phyloP scores from a whole-genome alignment of 2,888 invertebrate species.

The Pristionchus exspectatus region DNA sequence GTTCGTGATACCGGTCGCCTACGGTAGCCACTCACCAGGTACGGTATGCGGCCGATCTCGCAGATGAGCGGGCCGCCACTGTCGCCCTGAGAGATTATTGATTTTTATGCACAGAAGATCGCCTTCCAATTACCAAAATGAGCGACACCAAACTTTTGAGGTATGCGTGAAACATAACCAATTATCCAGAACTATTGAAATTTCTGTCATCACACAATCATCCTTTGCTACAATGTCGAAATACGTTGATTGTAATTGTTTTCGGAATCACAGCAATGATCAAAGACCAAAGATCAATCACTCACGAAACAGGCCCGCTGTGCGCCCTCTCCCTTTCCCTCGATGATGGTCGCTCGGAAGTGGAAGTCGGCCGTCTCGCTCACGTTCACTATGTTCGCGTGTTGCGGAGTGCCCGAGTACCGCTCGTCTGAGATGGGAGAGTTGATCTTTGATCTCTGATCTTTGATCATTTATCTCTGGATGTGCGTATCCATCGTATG shows the following conservation, averaged over 20 bases:
- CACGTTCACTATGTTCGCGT: conserved; percentile 49
- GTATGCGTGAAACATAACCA: not conserved
- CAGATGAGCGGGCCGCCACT: conserved; percentile 55
- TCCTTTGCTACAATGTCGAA: too few relatives aligned
- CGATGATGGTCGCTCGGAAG: conserved; percentile 30
- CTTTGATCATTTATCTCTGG: not conserved
- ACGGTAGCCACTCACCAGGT: conserved; percentile 37
- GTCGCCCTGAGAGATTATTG: conserved; percentile 45
- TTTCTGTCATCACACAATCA: too few relatives aligned
- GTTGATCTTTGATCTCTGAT: conserved; percentile 16
- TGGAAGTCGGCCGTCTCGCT: conserved; percentile 29
- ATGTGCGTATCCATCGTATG: too few relatives aligned
- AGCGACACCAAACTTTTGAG: too few relatives aligned
- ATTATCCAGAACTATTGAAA: too few relatives aligned
- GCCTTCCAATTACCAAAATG: not conserved
- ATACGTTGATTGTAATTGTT: too few relatives aligned
- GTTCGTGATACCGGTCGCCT: not conserved
- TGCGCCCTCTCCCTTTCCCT: conserved; percentile 38
- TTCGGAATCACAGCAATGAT: not conserved
- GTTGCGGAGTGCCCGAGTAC: conserved; percentile 47
- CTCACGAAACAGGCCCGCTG: conserved; percentile 54
- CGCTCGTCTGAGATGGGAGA: conserved; percentile 12
- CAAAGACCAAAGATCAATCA: not conserved
- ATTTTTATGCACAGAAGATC: not conserved
- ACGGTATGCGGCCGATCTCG: conserved; percentile 50